A percentile compares a stretch with the other conserved stretches of the same genome.
Conservation (phyloP, 1,140 invertebrate species). For the Cyrtorhinus lividipennis region DNA sequence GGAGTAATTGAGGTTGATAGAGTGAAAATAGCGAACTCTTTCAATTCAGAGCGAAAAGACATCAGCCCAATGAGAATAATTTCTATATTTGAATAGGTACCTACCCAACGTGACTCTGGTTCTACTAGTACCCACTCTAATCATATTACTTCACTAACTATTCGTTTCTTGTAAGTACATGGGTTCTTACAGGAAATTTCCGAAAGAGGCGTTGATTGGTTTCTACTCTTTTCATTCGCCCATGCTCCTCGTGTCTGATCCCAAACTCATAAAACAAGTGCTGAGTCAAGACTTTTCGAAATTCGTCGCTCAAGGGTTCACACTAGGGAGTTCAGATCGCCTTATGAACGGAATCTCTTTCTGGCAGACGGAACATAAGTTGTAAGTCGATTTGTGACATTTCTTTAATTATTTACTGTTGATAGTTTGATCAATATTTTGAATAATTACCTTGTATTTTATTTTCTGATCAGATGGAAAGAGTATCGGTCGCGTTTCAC, state of each 20-base stretch:
- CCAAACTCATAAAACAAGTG: not conserved
- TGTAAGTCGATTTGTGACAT: not conserved
- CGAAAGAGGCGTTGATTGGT: not conserved
- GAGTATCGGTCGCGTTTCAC: not conserved
- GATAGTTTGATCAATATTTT: too few relatives aligned
- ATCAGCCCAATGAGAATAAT: too few relatives aligned
- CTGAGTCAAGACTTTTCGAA: not conserved
- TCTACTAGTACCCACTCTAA: too few relatives aligned
- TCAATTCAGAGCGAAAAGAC: too few relatives aligned
- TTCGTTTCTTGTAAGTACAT: too few relatives aligned
- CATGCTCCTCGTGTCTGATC: not conserved
- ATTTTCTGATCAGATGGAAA: not conserved
- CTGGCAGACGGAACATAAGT: not conserved
- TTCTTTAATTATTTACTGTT: too few relatives aligned
- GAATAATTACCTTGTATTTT: too few relatives aligned
- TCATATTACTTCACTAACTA: too few relatives aligned
- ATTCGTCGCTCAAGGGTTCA: not conserved
- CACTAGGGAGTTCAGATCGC: not conserved
- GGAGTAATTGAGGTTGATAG: too few relatives aligned
- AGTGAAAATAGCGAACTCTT: too few relatives aligned
- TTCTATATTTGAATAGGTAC: too few relatives aligned
- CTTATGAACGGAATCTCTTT: not conserved
- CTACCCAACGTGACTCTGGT: too few relatives aligned
- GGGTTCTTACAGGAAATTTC: not conserved
- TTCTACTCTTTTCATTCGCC: not conserved